A percentile compares a stretch with the other conserved stretches of the same genome.
phyloP scores from a whole-genome alignment of 2,113 vertebrate genomes.

The Delphinus delphis region DNA sequence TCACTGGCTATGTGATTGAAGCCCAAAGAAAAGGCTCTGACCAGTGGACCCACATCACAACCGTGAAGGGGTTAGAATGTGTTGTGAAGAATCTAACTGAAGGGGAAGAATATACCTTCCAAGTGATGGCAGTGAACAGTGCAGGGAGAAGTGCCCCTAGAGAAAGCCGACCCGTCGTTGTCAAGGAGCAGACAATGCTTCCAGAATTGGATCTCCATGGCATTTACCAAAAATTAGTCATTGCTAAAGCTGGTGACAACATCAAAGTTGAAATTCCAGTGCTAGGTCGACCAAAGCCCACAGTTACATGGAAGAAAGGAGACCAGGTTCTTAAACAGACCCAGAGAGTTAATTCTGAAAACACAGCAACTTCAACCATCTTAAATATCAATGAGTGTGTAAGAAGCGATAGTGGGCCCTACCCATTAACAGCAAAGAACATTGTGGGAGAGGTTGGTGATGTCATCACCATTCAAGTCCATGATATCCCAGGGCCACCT shows the following conservation, averaged over 20 bases:
- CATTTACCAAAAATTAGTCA: conserved; percentile 94
- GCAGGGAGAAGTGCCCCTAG: conserved; percentile 95
- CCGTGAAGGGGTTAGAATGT: conserved; percentile 92
- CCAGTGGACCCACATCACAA: conserved; percentile 94
- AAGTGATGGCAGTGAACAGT: conserved; percentile 95
- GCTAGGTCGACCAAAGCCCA: conserved; percentile 94
- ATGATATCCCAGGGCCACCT: conserved; percentile 96
- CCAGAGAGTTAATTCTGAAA: conserved; percentile 92
- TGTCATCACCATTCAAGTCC: conserved; percentile 92
- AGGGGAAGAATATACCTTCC: conserved; percentile 96
- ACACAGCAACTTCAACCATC: conserved; percentile 91
- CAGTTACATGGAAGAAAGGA: conserved; percentile 96
- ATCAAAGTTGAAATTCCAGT: conserved; percentile 98
- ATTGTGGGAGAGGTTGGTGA: conserved; percentile 94
- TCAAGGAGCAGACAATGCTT: conserved; percentile 92
- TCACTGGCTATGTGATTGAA: conserved; percentile 97
- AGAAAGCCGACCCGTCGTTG: conserved; percentile 91
- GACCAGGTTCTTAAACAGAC: conserved; percentile 92
- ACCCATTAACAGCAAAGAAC: conserved; percentile 94
- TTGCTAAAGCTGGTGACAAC: conserved; percentile 95
- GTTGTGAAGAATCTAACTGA: conserved; percentile 95
- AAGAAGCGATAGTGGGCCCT: conserved; percentile 92
- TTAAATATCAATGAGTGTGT: conserved; percentile 93
- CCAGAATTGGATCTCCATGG: conserved; percentile 96
- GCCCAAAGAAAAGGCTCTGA: conserved; percentile 95